Base-by-base conservation (phyloP, 1,140 invertebrate genomes). In the Lethocerus indicus region DNA sequence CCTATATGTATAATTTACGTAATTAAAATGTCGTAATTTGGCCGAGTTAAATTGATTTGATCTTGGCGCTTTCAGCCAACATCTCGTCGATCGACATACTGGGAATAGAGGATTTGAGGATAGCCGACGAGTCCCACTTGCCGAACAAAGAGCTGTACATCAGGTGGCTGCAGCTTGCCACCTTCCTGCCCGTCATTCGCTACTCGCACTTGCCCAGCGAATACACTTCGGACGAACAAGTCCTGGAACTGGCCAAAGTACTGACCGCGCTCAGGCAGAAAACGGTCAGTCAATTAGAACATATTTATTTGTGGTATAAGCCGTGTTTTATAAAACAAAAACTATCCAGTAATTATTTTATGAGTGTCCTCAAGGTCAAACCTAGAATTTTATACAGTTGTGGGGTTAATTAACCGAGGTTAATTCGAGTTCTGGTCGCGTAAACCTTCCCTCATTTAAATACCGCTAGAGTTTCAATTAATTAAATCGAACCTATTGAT, bases 161-260 rank as follows among this genome's bases (percentile, higher is more conserved):
- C 41, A 71, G 93, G 42, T 98, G 93, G 93, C 63, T 95, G n/a
- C 86, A 95, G 61, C 66, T 91, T 51, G 81, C 85, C n/a, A 83
- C 86, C 0, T 95, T 95, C 60, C 60, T 97, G 40, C 89, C 92
- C 0, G 82, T 90, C 0, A 83, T 96, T 60, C 83, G 92, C 60
- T 93, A 92, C 56, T 88, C 86, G 0, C 77, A 88, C 59, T 63
- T 89, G 5, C 91, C 92, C 0, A 88, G 81, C 59, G 82, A 87
- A 58, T 94, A 91, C 58, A 77, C 41, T 20, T 66, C 79, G 14
- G 79, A 85, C 57, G 75, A 79, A 16, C 70, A 74, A 32, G 76
- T 90, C 1, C 64, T 86, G 1, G 78, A 86, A 39, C 75, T 84
- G 60, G 82, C 85, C 0, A 81, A 81, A 56, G 73, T 74, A 51